These are phyloP conservation scores for Penelope pileata DNA, from an alignment of 2,113 vertebrate species.

Conservation along the genomic window DNA sequence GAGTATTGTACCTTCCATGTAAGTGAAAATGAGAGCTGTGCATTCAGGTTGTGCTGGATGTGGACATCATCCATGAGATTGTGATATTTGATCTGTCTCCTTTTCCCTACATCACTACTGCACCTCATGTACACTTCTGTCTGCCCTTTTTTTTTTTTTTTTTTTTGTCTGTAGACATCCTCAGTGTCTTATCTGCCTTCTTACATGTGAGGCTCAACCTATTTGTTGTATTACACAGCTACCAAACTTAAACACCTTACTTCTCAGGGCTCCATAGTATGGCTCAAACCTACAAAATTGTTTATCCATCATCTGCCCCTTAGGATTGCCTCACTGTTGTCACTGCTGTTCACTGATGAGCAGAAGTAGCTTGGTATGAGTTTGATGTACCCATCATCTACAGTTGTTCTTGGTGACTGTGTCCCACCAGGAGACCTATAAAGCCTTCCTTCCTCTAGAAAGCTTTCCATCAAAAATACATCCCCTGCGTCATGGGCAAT, in stretches of 20 bases:
- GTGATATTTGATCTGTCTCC: background rate
- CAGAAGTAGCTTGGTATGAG: background rate
- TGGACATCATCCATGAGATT: background rate
- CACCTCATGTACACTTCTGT: background rate
- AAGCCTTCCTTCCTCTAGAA: background rate
- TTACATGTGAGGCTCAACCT: background rate
- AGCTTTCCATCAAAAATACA: background rate
- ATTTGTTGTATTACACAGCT: background rate
- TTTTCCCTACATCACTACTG: background rate
- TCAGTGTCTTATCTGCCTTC: background rate
- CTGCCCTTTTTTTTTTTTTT: too few relatives aligned
- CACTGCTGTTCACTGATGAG: background rate
- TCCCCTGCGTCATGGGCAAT: background rate
- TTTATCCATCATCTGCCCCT: background rate
- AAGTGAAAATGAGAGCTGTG: background rate
- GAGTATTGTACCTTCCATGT: background rate
- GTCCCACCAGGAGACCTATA: background rate
- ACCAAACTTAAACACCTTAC: background rate
- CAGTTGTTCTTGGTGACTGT: background rate
- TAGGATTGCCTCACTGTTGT: background rate
- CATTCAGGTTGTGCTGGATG: background rate
- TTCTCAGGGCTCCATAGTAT: background rate
- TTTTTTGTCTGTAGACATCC: background rate
- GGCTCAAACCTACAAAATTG: accelerated
- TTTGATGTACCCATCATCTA: background rate